These are phyloP conservation scores for Aporophyla lueneburgensis DNA, from an alignment of 2,888 invertebrate genomes.

Conservation along the genomic window DNA sequence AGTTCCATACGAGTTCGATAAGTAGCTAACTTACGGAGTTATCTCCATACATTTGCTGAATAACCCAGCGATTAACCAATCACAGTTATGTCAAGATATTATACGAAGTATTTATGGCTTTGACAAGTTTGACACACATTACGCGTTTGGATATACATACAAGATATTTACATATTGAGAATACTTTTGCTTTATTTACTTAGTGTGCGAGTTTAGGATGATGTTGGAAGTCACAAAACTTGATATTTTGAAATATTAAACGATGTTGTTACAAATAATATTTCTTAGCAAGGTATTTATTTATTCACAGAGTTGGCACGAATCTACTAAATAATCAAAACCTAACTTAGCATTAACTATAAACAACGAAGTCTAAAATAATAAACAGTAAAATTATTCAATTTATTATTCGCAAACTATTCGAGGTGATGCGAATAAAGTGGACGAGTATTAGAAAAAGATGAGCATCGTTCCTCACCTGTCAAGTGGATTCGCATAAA, in stretches of 20 bases:
- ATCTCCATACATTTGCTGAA: slow-evolving; percentile 70
- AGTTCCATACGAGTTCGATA: slow-evolving; percentile 72
- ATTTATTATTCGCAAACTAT: slow-evolving; percentile 20
- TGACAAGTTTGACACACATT: slow-evolving; percentile 62
- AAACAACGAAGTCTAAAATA: slow-evolving; percentile 7
- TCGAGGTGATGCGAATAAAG: slow-evolving; percentile 66
- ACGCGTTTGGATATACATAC: slow-evolving; percentile 45
- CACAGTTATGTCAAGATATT: slow-evolving; percentile 59
- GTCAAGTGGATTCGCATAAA: slow-evolving; percentile 87
- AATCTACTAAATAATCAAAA: slow-evolving; percentile 8
- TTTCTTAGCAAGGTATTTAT: slow-evolving; percentile 5
- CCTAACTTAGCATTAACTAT: not conserved
- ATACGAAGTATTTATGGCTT: slow-evolving; percentile 59
- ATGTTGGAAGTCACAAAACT: slow-evolving; percentile 16
- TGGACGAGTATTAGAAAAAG: slow-evolving; percentile 77
- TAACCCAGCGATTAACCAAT: slow-evolving; percentile 69
- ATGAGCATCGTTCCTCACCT: slow-evolving; percentile 82
- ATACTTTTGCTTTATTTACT: slow-evolving; percentile 52
- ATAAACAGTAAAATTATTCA: not conserved
- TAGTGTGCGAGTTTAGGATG: slow-evolving; percentile 19
- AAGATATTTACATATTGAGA: slow-evolving; percentile 52
- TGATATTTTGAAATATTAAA: slow-evolving; percentile 14
- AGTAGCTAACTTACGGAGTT: slow-evolving; percentile 71
- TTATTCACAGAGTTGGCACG: not conserved
- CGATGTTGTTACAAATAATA: not conserved